Percentiles rank a stretch among this genome's conserved stretches.
phyloP scores from a whole-genome alignment of 2,797 vertebrate genomes.

The Sorex maritimensis region DNA sequence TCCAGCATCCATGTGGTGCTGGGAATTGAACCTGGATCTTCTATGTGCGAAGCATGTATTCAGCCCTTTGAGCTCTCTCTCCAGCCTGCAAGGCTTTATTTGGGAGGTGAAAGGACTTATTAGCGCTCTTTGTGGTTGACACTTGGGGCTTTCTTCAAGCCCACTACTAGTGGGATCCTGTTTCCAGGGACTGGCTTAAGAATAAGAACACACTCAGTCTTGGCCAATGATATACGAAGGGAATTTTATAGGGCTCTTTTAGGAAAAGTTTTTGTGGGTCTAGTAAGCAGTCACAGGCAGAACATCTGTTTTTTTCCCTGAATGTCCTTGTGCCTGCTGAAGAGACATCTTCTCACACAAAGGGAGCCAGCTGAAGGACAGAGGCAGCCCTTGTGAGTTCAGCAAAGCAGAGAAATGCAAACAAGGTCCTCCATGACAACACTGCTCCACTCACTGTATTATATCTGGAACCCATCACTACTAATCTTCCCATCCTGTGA shows the following conservation, averaged over 20 bases:
- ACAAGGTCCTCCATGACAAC: neutral
- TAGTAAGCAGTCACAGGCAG: neutral
- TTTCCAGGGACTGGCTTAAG: neutral
- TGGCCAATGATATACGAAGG: slow-evolving; percentile 12
- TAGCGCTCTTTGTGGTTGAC: neutral
- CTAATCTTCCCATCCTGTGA: neutral
- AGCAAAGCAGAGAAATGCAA: neutral
- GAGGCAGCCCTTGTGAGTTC: neutral
- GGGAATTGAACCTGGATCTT: too few relatives aligned
- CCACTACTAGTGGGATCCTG: neutral
- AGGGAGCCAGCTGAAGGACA: slow-evolving; percentile 8
- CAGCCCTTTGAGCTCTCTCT: too few relatives aligned
- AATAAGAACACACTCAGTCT: neutral
- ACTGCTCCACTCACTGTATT: neutral
- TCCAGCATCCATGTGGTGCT: too few relatives aligned
- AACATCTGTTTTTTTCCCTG: slow-evolving; percentile 19
- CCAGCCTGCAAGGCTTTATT: neutral
- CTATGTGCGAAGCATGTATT: too few relatives aligned
- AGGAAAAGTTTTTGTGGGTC: slow-evolving; percentile 19
- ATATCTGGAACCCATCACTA: neutral
- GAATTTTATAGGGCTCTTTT: slow-evolving; percentile 13
- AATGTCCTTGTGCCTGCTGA: slow-evolving; percentile 3
- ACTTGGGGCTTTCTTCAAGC: neutral
- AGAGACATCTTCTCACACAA: slow-evolving; percentile 10
- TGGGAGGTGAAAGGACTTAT: neutral